Base-by-base conservation (phyloP, 2,797 vertebrate genomes). In the Octomys mimax region DNA sequence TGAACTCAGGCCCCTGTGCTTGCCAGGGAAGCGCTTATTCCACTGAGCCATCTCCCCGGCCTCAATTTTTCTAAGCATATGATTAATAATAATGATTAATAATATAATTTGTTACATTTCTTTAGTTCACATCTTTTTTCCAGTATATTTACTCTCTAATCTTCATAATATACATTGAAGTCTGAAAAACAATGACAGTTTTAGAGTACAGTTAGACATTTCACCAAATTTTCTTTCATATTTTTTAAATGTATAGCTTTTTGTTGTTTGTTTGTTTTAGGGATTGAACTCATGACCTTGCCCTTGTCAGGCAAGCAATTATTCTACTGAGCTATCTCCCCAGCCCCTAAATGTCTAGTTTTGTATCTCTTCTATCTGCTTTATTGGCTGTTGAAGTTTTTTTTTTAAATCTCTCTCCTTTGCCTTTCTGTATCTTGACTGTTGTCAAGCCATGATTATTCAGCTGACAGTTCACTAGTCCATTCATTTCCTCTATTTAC, bases 21-120 rank as follows among this genome's bases (percentile, higher is more conserved):
- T 42, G 39, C 39, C 39, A 42, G 39, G 39, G 39, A 42, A 42
- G 39, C 5, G 39, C 5, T 42, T 42, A 42, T 42, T 42, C 39
- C 39, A 42, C 39, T 42, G 39, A 42, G 39, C 39, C 39, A 42
- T 42, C 39, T 42, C 39, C 2, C 39, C 39, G 5, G 39, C 39
- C 39, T 5, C 39, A 42, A 42, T 42, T 42, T 42, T 94, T 86
- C 42, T 82, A 93, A 95, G 91, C 36, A 80, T 36, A 86, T 24
- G 16, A 66, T 64, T n/a, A n/a, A n/a, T n/a, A n/a, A n/a, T n/a
- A n/a, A n/a, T n/a, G n/a, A n/a, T n/a, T n/a, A n/a, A n/a, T 71
- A 88, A 96, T 89, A 80, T 46, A 61, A 79, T 93, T 95, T 97
- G 49, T 87, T 89, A 66, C 16, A 77, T 91, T 89, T 92, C 57